Base-by-base conservation (phyloP, 1,140 invertebrate genomes). In the Chironomus striatipennis region DNA sequence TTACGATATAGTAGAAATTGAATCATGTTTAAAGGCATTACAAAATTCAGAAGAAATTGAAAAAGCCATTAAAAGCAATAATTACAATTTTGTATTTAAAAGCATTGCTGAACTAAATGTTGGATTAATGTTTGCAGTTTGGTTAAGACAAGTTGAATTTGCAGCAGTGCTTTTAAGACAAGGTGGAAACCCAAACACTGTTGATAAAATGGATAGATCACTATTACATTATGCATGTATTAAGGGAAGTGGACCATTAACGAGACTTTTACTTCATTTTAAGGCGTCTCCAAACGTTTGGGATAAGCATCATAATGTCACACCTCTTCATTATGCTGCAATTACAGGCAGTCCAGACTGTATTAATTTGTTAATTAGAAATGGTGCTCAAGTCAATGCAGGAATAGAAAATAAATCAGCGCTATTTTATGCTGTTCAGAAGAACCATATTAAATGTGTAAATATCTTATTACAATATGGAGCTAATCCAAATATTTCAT, bases 141-240 rank as follows among this genome's bases (percentile, higher is more conserved):
- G 79, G 20, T 78, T 79, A 43, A 80, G 79, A 6, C 77, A 75
- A 24, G 74, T 76, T 3, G 81, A 82, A 42, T 81, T 79, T 75
- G 76, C 80, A 20, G 75, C 78, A 9, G 77, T 75, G 24, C 73
- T 82, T 20, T 72, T 83, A 8, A 77, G 77, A 12, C 79, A 80
- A 42, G 78, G 75, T 43, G 78, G 78, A 3, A 78, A 81, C 75
- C 79, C 80, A 1, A 83, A 82, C 74, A 76, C 77, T 7, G 21
- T 74, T 0, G 81, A 83, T 67, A 75, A 74, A 12, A 76, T 76
- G 1, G 79, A 78, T 0, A 75, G 91, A 80, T 90, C 90, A 5
- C 87, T 91, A 10, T 80, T 95, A 17, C 94, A 96, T 81, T 85
- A 95, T 76, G 91, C 93, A 47, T 89, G 91, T 73, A 85, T 86